Conservation (phyloP, 2,888 invertebrate species). For the Shargacucullia verbasci region DNA sequence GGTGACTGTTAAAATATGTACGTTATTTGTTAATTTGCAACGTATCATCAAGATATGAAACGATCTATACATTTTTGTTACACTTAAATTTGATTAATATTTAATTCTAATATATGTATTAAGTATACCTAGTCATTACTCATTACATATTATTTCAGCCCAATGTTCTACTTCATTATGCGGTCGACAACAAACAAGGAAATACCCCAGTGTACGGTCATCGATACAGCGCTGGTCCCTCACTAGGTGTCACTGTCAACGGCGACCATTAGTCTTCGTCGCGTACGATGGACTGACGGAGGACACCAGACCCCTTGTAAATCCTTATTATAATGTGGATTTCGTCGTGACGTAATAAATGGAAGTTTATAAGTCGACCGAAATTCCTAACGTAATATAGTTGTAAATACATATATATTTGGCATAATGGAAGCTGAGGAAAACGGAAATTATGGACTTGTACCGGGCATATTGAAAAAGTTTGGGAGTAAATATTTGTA, state of each 20-base stretch:
- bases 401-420: slow-evolving; percentile 6
- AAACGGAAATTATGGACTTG: slow-evolving; percentile 1
- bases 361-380: slow-evolving; percentile 39
- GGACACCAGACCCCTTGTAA: slow-evolving; percentile 39
- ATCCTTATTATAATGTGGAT: slow-evolving; percentile 49
- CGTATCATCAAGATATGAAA: no score
- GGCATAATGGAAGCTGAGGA: slow-evolving; percentile 4
- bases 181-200: neutral
- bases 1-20: no score
- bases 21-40: no score
- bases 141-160: no score
- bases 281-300: slow-evolving; percentile 22
- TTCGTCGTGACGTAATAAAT: slow-evolving; percentile 46
- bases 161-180: neutral
- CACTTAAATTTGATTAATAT: no score
- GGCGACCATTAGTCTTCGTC: slow-evolving; percentile 51
- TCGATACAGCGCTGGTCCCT: slow-evolving; percentile 9
- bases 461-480: slow-evolving; percentile 15
- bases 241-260: slow-evolving; percentile 40
- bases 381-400: slow-evolving; percentile 9
- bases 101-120: no score
- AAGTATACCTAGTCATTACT: no score
- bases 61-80: no score
- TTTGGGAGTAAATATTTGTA: slow-evolving; percentile 8
- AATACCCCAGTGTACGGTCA: neutral